Conservation (phyloP, 2,113 vertebrate species). For the Oxyura jamaicensis region DNA sequence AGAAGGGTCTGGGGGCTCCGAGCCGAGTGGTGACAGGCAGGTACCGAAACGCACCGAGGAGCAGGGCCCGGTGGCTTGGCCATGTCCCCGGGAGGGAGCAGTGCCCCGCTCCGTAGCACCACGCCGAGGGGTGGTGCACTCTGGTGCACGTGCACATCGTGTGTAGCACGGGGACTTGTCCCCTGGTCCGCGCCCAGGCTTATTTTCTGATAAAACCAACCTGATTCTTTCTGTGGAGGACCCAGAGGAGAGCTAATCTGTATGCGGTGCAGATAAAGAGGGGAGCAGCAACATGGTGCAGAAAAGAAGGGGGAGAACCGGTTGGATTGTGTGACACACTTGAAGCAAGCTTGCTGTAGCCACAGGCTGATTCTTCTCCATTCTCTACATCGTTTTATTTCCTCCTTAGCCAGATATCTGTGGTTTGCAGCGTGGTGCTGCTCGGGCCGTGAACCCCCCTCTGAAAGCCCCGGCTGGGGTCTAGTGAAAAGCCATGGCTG, state of each 20-base stretch:
- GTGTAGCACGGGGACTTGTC: not conserved
- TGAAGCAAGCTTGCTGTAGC: not conserved
- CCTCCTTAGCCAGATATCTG: not conserved
- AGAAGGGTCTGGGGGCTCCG: not conserved
- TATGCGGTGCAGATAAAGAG: not conserved
- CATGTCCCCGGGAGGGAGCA: not conserved
- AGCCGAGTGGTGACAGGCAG: not conserved
- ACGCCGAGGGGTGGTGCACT: not conserved
- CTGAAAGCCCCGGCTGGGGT: not conserved
- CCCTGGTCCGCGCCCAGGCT: not conserved
- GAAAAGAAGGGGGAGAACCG: not conserved
- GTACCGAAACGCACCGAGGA: rapidly evolving
- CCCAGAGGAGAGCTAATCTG: not conserved
- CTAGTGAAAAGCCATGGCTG: not conserved
- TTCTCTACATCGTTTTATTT: not conserved
- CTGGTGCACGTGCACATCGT: rapidly evolving
- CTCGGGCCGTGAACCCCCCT: not conserved
- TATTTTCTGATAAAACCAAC: not conserved
- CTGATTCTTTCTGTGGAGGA: not conserved
- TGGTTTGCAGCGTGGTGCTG: not conserved
- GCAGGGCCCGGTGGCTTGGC: rapidly evolving
- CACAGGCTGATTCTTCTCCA: not conserved
- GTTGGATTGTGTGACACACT: not conserved
- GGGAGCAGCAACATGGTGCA: not conserved
- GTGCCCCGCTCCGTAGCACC: not conserved